Evolutionary conservation across 2,113 vertebrate genomes (phyloP), one percentile per base, ranked within the genome.

Genomic region (Ameiurus melas): DNA sequence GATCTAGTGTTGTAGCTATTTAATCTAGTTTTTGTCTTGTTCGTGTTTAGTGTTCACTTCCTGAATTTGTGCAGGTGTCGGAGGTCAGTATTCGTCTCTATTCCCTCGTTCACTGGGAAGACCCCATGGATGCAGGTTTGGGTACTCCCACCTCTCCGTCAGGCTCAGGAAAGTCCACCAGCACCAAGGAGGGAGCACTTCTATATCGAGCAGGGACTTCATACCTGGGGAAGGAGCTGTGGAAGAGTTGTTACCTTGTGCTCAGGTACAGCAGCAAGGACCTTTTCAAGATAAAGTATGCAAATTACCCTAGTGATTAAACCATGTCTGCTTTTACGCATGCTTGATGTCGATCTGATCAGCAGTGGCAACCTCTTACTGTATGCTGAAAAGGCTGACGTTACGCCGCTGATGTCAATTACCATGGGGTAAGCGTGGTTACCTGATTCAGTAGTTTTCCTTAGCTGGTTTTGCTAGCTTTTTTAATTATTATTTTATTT

Each of bases 61-160:
- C 14, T 75, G 10, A 10, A 79, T 51, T 79, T 90, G 43, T 90
- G 4, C 91, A 99, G 98, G 96, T 96, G 0, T 94, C 97, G 0
- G 91, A 96, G 0, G 97, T 99, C 60, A 94, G 93, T 0, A 97
- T 99, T 80, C 93, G 93, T 5, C 96, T 98, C 90, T 99, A 99
- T 0, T 97, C 98, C 78, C 95, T 99, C 0, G 93, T 99, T 58
- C 98, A 99, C 94, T 99, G 98, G 98, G 98, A 99, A 27, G 98
- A 99, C 94, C 98, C 98, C 36, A 90, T 95, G 95, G 98, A 99
- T 0, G 94, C 96, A 87, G 83, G 89, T 0, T 78, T 96, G 90
- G 96, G 96, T 22, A 94, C 96, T 0, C 12, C 89, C 53, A 92
- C 89, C 17, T 93, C 47, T 22, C 93, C 92, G 57, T 95, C 92